These are phyloP conservation scores for Drosophila gaucha DNA, from an alignment of 2,888 invertebrate genomes.

Conservation along the genomic window DNA sequence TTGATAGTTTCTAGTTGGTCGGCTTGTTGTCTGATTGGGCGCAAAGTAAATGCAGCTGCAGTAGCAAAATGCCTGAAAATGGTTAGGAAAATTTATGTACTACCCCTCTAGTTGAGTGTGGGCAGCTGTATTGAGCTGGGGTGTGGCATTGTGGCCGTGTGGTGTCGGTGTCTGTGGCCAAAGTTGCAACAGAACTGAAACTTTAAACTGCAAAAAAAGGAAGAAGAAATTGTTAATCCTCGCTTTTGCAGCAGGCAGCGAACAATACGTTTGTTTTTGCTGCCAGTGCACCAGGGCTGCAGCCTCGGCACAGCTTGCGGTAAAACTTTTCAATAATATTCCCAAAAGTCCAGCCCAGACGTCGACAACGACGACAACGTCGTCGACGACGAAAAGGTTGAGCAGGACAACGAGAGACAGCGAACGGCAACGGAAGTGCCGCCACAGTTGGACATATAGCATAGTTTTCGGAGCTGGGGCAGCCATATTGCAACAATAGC, in stretches of 20 bases:
- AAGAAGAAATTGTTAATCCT: conserved; percentile 37
- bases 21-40: conserved; percentile 49
- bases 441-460: conserved; percentile 64
- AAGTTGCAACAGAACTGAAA: conserved; percentile 78
- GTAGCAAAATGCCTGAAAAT: conserved; percentile 45
- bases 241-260: conserved; percentile 45
- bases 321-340: conserved; percentile 78
- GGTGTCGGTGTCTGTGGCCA: conserved; percentile 62
- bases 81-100: conserved; percentile 65
- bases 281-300: conserved; percentile 34
- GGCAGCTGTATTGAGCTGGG: conserved; percentile 19
- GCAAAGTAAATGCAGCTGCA: conserved; percentile 35
- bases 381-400: conserved; percentile 30
- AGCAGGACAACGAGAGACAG: conserved; percentile 46
- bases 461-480: conserved; percentile 61
- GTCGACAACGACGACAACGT: conserved; percentile 33
- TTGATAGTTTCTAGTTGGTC: conserved; percentile 15
- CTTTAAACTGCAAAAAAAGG: conserved; percentile 51
- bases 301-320: conserved; percentile 73
- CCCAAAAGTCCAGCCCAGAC: conserved; percentile 77
- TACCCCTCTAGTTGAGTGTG: conserved; percentile 36
- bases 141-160: conserved; percentile 27
- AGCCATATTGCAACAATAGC: conserved; percentile 68
- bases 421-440: conserved; percentile 61
- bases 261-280: conserved; percentile 76